Evolutionary conservation across 2,113 vertebrate species (phyloP).

Genomic region (Alosa alosa): DNA sequence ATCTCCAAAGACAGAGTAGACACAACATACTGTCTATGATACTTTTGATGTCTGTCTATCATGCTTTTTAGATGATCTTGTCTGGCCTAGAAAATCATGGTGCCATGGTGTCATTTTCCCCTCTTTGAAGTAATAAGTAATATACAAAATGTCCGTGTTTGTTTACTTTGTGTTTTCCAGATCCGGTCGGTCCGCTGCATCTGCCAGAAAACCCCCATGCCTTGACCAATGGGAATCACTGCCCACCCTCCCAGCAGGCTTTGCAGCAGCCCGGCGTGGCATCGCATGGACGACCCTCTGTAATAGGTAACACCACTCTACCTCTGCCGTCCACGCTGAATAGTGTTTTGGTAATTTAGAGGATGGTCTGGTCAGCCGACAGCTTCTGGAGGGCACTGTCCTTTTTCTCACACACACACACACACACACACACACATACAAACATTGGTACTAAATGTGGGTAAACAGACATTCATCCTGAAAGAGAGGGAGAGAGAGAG

Average conservation of each 20-base stretch:
- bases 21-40: too few relatives aligned
- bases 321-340: neutral
- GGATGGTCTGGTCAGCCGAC: too few relatives aligned
- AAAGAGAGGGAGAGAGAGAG: neutral
- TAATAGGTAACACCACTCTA: too few relatives aligned
- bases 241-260: conserved; percentile 67
- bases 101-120: too few relatives aligned
- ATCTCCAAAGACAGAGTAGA: too few relatives aligned
- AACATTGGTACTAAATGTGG: neutral
- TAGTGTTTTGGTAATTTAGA: too few relatives aligned
- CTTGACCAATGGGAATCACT: conserved; percentile 77
- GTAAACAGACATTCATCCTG: neutral
- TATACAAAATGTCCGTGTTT: neutral
- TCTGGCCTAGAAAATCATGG: too few relatives aligned
- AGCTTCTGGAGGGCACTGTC: too few relatives aligned
- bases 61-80: too few relatives aligned
- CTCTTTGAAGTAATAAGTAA: too few relatives aligned
- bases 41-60: too few relatives aligned
- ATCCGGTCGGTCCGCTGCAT: conserved; percentile 58
- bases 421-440: neutral
- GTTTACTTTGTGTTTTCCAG: conserved; percentile 42
- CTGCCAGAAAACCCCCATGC: conserved; percentile 53
- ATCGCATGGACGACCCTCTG: too few relatives aligned
- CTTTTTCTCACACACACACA: neutral
- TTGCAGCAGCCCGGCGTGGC: conserved; percentile 62